These are phyloP conservation scores for Lucilia cuprina DNA, from an alignment of 1,140 invertebrate genomes.

Conservation along the genomic window DNA sequence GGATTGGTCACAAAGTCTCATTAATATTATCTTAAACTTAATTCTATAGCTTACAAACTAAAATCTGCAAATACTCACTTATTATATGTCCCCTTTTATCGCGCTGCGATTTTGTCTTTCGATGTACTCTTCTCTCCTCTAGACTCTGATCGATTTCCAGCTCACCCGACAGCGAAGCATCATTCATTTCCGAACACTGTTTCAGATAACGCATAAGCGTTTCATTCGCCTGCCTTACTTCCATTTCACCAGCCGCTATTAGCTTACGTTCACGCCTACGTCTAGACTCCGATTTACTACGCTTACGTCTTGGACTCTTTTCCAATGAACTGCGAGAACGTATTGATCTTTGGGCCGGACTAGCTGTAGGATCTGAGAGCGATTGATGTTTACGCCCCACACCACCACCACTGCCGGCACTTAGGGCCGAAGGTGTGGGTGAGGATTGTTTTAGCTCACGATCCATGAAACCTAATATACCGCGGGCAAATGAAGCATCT, in stretches of 20 bases:
- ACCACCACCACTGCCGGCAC: constrained; percentile 42
- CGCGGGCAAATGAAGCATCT: constrained; percentile 50
- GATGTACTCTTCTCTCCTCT: constrained; percentile 59
- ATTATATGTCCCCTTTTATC: constrained; percentile 60
- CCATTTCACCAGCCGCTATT: constrained; percentile 61
- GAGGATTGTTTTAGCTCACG: constrained; percentile 58
- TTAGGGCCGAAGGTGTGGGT: constrained; percentile 52
- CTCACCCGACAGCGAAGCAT: constrained; percentile 60
- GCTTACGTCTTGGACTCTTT: constrained; percentile 61
- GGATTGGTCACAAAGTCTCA: no score
- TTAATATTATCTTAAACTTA: background rate
- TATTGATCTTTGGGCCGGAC: constrained; percentile 60
- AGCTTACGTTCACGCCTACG: constrained; percentile 57
- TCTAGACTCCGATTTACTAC: constrained; percentile 61
- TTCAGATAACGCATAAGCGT: constrained; percentile 61
- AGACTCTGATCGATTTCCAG: constrained; percentile 61
- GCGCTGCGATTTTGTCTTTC: constrained; percentile 62
- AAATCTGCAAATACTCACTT: constrained; percentile 49
- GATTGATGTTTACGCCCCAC: constrained; percentile 54
- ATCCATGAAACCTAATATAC: constrained; percentile 60
- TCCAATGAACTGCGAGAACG: constrained; percentile 58
- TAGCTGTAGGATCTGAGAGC: constrained; percentile 60
- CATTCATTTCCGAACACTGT: constrained; percentile 61
- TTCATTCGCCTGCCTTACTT: constrained; percentile 61
- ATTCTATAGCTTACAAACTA: background rate